Base-by-base conservation (phyloP, 92 coral and sea anemone genomes). In the Metridium senile region DNA sequence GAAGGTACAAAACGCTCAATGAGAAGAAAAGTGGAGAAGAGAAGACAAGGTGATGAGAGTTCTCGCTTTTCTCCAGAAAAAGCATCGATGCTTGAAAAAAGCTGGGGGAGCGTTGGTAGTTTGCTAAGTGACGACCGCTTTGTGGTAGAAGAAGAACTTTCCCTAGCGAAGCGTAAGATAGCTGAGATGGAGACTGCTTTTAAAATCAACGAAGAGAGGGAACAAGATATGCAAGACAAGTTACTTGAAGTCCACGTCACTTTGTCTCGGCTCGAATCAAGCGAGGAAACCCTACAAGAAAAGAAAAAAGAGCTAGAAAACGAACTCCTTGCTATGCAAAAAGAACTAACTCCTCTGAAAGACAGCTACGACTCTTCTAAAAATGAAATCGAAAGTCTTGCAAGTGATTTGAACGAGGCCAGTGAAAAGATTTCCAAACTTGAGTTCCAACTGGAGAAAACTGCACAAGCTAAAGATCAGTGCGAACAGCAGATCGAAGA, bases 221-320 rank as follows among this genome's bases (percentile, higher is more conserved):
- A 91, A 68, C 90, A 86, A 62, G 97, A 85, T 26, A 78, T 91
- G 62, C 91, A 91, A 64, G 91, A 91, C 53, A 81, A 82, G 43
- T 28, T 91, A 35, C 58, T 91, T 18, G 82, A 72, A 61, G 78
- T 91, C 0, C 80, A 89, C 76, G 82, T 86, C 29, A 93, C 81
- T 54, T 47, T 91, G 76, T 87, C 93, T 28, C 87, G 86, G 33
- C 82, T 91, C 20, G 97, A 91, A 34, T 91, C 97, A 22, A 81
- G 87, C 77, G 85, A 87, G 30, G 93, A 82, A 27, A 89, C 87
- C 32, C 84, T 91, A 0, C 86, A 89, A 35, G 97, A 91, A 65
- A 91, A 91, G 80, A 91, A 89, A 75, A 74, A 71, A 9, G 97
- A 91, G 30, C 80, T 91, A 27, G 91, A 91, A 81, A 87, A 90